Evolutionary conservation across 1,140 invertebrate genomes (phyloP).

Genomic region (Eumaeus atala): DNA sequence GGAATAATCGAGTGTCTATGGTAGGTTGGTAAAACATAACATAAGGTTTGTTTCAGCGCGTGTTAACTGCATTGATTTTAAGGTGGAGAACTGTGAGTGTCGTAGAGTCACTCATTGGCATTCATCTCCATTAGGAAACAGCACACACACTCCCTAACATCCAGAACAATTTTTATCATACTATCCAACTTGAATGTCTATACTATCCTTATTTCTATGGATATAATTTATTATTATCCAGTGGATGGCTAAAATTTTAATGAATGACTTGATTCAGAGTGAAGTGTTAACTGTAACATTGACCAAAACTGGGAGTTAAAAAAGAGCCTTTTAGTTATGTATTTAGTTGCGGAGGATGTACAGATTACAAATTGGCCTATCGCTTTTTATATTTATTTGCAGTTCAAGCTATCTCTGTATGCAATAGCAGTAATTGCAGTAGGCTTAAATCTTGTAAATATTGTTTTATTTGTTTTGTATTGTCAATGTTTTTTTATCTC

Average conservation of each 20-base stretch:
- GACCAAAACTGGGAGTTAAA: conserved; percentile 1
- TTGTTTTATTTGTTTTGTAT: conserved; percentile 15
- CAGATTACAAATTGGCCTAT: conserved; percentile 14
- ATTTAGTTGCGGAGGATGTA: conserved; percentile 14
- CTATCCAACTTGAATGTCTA: conserved; percentile 7
- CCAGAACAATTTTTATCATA: conserved; percentile 59
- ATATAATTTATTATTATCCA: not conserved
- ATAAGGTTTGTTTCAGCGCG: conserved; percentile 74
- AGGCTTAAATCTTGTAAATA: conserved; percentile 16
- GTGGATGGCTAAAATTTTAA: not conserved
- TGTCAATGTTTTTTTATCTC: conserved; percentile 21
- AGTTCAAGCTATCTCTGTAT: conserved; percentile 16
- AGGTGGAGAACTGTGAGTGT: conserved; percentile 76
- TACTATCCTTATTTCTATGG: conserved; percentile 2
- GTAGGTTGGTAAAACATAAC: conserved; percentile 58
- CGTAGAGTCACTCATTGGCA: conserved; percentile 62
- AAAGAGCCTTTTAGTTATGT: conserved; percentile 5
- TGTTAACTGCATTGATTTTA: conserved; percentile 76
- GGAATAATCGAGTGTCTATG: conserved; percentile 28
- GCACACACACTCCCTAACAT: conserved; percentile 52
- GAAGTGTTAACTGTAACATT: not conserved
- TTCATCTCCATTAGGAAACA: conserved; percentile 62
- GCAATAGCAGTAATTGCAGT: conserved; percentile 13
- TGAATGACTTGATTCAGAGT: not conserved
- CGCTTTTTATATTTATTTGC: conserved; percentile 17